Evolutionary conservation across 2,888 invertebrate genomes (phyloP).

Genomic region (Dolichopus griseipennis): DNA sequence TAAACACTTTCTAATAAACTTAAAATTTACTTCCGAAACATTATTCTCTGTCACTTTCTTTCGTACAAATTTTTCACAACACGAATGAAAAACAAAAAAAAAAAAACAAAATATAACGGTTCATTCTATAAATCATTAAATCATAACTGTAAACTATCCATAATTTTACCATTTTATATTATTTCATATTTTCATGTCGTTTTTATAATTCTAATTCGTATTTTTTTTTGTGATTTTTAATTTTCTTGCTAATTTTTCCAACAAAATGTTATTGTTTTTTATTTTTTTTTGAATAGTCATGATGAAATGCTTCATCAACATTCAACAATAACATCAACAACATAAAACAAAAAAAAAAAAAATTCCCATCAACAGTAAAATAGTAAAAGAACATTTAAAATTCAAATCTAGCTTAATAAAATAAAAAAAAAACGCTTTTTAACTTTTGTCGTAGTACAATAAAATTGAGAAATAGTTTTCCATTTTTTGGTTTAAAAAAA

Average conservation of each 20-base stretch:
- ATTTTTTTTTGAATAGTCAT: neutral
- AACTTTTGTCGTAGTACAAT: too few species aligned
- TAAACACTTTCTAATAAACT: neutral
- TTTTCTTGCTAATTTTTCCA: neutral
- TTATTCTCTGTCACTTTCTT: neutral
- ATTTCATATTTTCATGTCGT: neutral
- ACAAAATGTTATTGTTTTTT: neutral
- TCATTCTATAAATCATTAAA: conserved; percentile 3
- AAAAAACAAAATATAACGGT: neutral
- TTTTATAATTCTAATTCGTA: too few species aligned
- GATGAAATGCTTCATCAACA: neutral
- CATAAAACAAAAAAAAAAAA: too few species aligned
- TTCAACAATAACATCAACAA: too few species aligned
- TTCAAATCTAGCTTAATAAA: too few species aligned
- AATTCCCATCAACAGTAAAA: neutral
- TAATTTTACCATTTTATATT: neutral
- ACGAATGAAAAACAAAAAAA: neutral
- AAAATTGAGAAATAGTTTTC: too few species aligned
- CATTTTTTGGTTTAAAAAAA: neutral
- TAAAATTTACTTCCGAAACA: neutral
- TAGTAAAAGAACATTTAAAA: neutral
- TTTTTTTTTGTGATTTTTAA: too few species aligned
- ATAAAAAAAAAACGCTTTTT: too few species aligned
- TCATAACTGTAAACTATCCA: conserved; percentile 4
- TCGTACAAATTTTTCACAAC: neutral